A percentile compares a stretch with the other conserved stretches of the same genome.
phyloP scores from a whole-genome alignment of 1,140 invertebrate species.

The Druon quercuslanigerum region DNA sequence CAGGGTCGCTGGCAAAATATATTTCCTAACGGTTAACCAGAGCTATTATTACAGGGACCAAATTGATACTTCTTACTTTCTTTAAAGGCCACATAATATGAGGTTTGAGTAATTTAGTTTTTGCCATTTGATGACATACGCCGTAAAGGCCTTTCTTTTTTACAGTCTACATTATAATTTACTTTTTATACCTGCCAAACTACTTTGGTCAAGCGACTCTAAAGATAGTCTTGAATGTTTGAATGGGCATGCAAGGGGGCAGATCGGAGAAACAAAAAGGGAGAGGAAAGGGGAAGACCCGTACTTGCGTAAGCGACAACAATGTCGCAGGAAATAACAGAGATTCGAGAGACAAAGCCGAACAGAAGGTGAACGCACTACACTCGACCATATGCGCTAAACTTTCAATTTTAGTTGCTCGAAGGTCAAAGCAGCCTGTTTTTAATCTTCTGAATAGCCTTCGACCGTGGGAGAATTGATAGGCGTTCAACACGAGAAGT shows the following conservation, averaged over 20 bases:
- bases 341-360: constrained; percentile 33
- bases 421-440: constrained; percentile 2
- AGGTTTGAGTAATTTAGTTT: no score
- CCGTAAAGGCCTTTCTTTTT: no score
- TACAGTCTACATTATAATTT: no score
- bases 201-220: constrained; percentile 14
- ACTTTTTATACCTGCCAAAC: constrained; percentile 2
- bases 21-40: no score
- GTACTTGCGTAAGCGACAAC: constrained; percentile 44
- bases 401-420: constrained; percentile 12
- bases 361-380: constrained; percentile 49
- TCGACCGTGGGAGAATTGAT: constrained; percentile 8
- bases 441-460: background rate
- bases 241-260: background rate
- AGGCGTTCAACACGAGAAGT: background rate
- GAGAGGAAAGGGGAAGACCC: constrained; percentile 27
- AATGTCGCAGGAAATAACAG: constrained; percentile 41
- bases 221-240: constrained; percentile 5
- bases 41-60: no score
- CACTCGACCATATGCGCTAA: background rate
- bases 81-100: no score
- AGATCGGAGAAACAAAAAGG: constrained; percentile 4
- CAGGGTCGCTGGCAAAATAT: no score
- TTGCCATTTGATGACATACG: no score
- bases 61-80: no score